These are phyloP conservation scores for Parasteatoda lunata DNA, from an alignment of 2,888 invertebrate genomes.

Conservation along the genomic window DNA sequence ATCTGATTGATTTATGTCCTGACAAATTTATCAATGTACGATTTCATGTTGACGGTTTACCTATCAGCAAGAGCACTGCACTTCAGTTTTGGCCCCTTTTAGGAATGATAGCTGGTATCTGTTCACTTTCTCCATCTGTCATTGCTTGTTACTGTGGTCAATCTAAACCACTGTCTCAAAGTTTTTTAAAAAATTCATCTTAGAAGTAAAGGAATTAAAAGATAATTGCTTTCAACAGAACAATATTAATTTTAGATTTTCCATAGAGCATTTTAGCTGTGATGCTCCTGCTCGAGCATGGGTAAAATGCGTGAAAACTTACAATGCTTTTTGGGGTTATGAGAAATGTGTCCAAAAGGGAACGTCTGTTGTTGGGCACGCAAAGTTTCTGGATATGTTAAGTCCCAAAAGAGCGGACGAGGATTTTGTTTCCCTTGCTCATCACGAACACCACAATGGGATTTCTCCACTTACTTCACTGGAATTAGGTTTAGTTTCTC, in stretches of 20 bases:
- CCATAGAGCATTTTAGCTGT: neutral
- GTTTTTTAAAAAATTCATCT: constrained; percentile 15
- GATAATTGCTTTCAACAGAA: neutral
- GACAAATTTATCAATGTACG: too few relatives aligned
- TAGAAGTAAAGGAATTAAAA: neutral
- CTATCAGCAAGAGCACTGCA: constrained; percentile 18
- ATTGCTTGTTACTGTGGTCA: constrained; percentile 9
- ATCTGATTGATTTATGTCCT: too few relatives aligned
- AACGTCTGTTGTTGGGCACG: neutral
- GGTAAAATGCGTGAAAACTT: constrained; percentile 24
- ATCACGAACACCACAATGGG: too few relatives aligned
- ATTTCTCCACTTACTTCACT: too few relatives aligned
- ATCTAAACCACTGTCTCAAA: constrained; percentile 3
- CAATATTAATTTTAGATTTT: neutral
- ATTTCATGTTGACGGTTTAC: constrained; percentile 22
- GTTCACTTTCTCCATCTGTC: constrained; percentile 9
- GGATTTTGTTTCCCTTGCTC: too few relatives aligned
- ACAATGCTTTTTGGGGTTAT: constrained; percentile 14
- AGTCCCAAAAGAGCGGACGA: too few relatives aligned
- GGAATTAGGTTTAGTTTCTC: too few relatives aligned
- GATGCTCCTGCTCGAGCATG: constrained; percentile 33
- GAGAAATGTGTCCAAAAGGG: constrained; percentile 20
- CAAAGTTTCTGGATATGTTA: constrained; percentile 1
- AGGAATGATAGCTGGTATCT: neutral
- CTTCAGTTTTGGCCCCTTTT: constrained; percentile 25